Evolutionary conservation across 2,888 invertebrate species (phyloP).

Genomic region (Mesorhabditis belari): DNA sequence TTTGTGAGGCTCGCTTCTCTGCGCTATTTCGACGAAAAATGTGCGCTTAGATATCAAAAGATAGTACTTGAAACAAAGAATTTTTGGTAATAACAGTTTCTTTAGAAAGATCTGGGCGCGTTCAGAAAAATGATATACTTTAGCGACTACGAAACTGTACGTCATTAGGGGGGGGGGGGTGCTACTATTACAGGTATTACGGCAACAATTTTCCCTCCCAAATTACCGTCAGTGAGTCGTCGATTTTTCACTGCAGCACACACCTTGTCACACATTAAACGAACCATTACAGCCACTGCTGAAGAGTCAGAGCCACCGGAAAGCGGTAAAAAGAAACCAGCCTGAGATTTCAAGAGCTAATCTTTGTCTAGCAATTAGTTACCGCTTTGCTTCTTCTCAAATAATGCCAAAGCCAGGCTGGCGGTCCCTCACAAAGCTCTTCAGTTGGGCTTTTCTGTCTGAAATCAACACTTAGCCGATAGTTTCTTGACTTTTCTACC

Average conservation of each 20-base stretch:
- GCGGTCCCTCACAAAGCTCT: constrained; percentile 70
- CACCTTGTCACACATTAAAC: constrained; percentile 55
- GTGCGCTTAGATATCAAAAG: too few species aligned
- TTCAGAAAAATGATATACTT: too few species aligned
- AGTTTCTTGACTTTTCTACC: too few species aligned
- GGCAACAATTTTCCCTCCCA: too few species aligned
- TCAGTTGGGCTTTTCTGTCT: constrained; percentile 54
- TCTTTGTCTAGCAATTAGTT: background rate
- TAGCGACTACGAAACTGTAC: too few species aligned
- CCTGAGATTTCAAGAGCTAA: constrained; percentile 58
- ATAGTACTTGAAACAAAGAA: too few species aligned
- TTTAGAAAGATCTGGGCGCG: too few species aligned
- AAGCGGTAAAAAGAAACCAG: constrained; percentile 90
- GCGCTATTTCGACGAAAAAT: too few species aligned
- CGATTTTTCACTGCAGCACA: constrained; percentile 19
- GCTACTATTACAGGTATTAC: background rate
- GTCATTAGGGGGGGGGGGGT: background rate
- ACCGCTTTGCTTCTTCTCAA: constrained; percentile 44
- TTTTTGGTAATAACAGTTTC: too few species aligned
- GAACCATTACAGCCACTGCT: constrained; percentile 84
- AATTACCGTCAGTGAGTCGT: constrained; percentile 14
- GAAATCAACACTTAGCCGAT: constrained; percentile 6
- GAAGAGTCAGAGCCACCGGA: constrained; percentile 97
- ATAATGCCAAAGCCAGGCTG: constrained; percentile 98
- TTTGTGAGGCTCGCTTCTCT: too few species aligned